Conservation (phyloP, 2,797 vertebrate genomes). For the Bovichtus diacanthus region DNA sequence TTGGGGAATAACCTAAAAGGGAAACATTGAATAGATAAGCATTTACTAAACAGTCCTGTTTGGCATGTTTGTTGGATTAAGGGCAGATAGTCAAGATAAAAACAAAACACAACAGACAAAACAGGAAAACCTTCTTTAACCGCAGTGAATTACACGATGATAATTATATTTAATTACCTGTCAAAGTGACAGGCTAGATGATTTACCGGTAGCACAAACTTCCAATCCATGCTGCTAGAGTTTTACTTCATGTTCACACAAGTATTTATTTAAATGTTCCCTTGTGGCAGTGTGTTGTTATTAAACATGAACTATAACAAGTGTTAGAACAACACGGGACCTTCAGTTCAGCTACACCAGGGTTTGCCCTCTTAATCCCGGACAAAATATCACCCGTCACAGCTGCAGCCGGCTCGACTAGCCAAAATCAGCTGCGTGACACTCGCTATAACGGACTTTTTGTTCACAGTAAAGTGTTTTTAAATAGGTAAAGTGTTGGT, state of each 20-base stretch:
- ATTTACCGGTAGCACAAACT: not conserved
- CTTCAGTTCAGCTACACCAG: not conserved
- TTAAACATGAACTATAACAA: not conserved
- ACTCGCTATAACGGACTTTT: not conserved
- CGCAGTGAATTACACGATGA: not conserved
- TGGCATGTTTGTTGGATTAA: constrained; percentile 17
- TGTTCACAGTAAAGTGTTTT: too few species aligned
- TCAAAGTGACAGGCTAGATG: not conserved
- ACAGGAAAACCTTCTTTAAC: not conserved
- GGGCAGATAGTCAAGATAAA: not conserved
- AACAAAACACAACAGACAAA: not conserved
- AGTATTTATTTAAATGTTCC: not conserved
- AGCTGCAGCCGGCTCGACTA: not conserved
- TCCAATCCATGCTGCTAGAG: not conserved
- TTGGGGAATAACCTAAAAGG: too few species aligned
- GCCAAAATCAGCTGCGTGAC: not conserved
- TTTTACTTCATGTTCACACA: not conserved
- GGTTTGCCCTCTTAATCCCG: constrained; percentile 33
- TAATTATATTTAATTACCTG: not conserved
- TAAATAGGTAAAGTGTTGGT: too few species aligned
- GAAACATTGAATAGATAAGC: too few species aligned
- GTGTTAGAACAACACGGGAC: too few species aligned
- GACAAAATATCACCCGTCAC: constrained; percentile 21
- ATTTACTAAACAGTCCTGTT: too few species aligned
- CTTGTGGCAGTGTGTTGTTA: too few species aligned